Evolutionary conservation across 35 echinoderm and acorn worm species (phyloP).

Genomic region (Diadema setosum): DNA sequence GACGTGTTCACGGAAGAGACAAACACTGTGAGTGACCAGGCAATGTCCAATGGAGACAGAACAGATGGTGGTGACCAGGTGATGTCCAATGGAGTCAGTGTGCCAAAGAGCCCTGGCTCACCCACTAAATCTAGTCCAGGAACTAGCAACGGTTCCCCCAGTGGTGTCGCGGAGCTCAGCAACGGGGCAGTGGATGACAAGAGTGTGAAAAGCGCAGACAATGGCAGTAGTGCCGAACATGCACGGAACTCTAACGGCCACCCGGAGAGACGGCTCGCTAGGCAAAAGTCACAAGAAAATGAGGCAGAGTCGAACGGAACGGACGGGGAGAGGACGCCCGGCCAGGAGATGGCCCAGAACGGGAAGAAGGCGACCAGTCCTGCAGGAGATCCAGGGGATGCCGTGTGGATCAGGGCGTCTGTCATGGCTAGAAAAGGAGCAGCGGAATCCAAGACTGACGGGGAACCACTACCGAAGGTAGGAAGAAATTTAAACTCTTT

Average conservation of each 20-base stretch:
- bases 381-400: not conserved
- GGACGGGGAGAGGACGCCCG: not conserved
- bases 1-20: slow-evolving; percentile 82
- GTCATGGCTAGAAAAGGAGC: not conserved
- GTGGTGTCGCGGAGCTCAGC: not conserved
- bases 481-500: too few relatives aligned
- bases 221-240: not conserved
- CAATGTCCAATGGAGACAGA: not conserved
- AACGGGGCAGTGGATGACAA: not conserved
- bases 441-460: not conserved
- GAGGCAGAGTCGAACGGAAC: not conserved
- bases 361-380: not conserved
- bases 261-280: not conserved
- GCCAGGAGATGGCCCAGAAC: not conserved
- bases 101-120: not conserved
- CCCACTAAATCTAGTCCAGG: not conserved
- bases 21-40: not conserved
- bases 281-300: not conserved
- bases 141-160: not conserved
- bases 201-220: not conserved
- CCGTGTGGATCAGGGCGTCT: not conserved
- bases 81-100: not conserved
- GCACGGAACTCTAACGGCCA: not conserved
- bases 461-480: not conserved
- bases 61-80: not conserved